Evolutionary conservation across 2,113 vertebrate species (phyloP).

Genomic region (Chauna torquata): DNA sequence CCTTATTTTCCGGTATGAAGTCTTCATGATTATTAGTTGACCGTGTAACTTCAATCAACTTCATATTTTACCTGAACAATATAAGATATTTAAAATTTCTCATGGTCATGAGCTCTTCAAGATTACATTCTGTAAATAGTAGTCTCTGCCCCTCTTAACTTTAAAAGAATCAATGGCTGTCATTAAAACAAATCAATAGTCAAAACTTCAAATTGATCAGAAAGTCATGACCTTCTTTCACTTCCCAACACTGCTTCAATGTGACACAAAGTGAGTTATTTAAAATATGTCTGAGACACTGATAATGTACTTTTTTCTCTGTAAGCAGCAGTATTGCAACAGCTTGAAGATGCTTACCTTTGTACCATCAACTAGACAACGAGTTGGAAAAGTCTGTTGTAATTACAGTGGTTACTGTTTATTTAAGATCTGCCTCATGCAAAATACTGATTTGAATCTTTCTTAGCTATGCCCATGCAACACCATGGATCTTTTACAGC

Average conservation of each 20-base stretch:
- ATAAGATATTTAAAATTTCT: neutral
- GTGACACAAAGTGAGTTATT: neutral
- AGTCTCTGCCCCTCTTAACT: neutral
- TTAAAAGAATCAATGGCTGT: neutral
- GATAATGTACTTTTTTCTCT: neutral
- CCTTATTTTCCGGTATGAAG: neutral
- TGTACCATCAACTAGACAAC: neutral
- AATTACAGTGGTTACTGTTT: neutral
- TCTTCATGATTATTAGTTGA: neutral
- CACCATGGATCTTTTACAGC: neutral
- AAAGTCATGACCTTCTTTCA: neutral
- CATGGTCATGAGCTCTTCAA: neutral
- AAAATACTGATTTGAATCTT: neutral
- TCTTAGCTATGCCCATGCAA: neutral
- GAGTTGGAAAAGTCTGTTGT: neutral
- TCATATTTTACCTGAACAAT: neutral
- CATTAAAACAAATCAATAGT: neutral
- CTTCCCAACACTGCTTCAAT: neutral
- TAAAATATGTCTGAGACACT: neutral
- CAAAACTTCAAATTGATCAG: neutral
- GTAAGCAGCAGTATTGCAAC: neutral
- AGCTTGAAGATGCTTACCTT: neutral
- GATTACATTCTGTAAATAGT: neutral
- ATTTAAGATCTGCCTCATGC: neutral
- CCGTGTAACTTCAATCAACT: neutral